Evolutionary conservation across 2,113 vertebrate species (phyloP).

Genomic region (Eulacestoma nigropectus): DNA sequence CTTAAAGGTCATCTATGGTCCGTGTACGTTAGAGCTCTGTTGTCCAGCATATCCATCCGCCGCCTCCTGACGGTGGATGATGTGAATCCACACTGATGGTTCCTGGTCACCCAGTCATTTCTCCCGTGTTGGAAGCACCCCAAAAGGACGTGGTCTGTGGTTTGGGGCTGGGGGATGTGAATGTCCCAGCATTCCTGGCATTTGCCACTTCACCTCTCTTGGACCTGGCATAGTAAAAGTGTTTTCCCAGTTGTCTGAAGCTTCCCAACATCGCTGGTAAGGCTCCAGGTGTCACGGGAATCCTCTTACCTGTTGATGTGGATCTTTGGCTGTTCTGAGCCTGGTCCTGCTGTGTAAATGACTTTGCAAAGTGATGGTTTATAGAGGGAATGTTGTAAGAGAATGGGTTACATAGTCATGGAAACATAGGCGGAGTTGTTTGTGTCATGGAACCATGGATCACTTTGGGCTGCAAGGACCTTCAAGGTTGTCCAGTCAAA

Average conservation of each 20-base stretch:
- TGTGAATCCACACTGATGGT: accelerated
- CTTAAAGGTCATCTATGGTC: background rate
- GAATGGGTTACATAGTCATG: background rate
- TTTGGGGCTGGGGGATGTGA: background rate
- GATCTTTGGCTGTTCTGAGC: background rate
- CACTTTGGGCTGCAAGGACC: background rate
- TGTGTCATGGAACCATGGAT: background rate
- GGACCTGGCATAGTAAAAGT: accelerated
- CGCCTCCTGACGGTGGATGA: accelerated
- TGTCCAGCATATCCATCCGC: accelerated
- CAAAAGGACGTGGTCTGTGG: background rate
- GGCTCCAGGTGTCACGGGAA: background rate
- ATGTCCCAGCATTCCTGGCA: background rate
- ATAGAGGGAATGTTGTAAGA: too few relatives aligned
- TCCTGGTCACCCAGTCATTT: background rate
- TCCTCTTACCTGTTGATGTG: accelerated
- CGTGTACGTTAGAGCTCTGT: background rate
- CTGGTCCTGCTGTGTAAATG: background rate
- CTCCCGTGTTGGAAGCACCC: accelerated
- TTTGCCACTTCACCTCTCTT: background rate
- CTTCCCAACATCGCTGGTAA: background rate
- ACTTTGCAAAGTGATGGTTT: background rate
- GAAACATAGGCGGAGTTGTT: background rate
- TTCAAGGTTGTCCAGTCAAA: background rate
- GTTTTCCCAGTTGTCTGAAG: background rate